Evolutionary conservation across 2,888 invertebrate genomes (phyloP).

Genomic region (Onchidella celtica): DNA sequence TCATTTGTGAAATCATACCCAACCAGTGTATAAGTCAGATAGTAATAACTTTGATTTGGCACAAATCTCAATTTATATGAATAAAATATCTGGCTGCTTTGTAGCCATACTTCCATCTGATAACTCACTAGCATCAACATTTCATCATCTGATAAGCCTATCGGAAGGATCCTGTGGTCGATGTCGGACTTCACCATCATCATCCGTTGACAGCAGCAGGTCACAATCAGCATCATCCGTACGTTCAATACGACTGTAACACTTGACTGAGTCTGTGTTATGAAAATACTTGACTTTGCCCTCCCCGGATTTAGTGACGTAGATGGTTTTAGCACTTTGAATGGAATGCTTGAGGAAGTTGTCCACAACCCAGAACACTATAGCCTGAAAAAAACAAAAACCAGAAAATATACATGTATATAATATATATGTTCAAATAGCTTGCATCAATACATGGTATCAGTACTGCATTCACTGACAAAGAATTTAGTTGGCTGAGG

Average conservation of each 20-base stretch:
- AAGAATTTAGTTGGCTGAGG: no score
- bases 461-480: no score
- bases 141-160: constrained; percentile 49
- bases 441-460: no score
- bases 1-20: no score
- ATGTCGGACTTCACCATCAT: constrained; percentile 62
- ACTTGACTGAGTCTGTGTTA: constrained; percentile 66
- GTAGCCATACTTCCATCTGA: background rate
- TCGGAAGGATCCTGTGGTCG: constrained; percentile 54
- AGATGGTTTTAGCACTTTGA: constrained; percentile 68
- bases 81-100: no score
- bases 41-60: no score
- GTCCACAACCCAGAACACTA: constrained; percentile 93
- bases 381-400: constrained; percentile 83
- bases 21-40: no score
- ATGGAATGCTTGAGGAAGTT: constrained; percentile 87
- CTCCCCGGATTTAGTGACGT: constrained; percentile 62
- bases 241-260: constrained; percentile 72
- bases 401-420: constrained; percentile 46
- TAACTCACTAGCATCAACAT: background rate
- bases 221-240: constrained; percentile 72
- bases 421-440: no score
- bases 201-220: constrained; percentile 66
- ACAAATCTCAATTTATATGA: no score
- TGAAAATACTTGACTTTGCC: constrained; percentile 71